These are phyloP conservation scores for Dasyurus viverrinus DNA, from an alignment of 2,113 vertebrate species.

Conservation along the genomic window DNA sequence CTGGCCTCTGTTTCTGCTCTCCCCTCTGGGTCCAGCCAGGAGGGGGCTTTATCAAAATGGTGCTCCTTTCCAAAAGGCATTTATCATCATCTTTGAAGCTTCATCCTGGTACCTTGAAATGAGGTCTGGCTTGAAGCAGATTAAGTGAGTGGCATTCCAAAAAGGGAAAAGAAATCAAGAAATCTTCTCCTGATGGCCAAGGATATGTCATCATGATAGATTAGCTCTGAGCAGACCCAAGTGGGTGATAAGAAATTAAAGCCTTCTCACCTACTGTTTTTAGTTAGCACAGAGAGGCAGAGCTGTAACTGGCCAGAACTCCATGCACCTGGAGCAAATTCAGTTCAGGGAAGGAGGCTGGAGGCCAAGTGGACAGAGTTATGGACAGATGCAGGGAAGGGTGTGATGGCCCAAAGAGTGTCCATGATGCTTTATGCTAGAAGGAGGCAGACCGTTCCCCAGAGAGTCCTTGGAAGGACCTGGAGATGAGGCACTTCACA, in stretches of 20 bases:
- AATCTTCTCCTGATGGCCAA: slow-evolving; percentile 66
- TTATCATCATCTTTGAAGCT: slow-evolving; percentile 77
- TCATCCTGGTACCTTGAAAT: slow-evolving; percentile 59
- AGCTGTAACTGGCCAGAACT: neutral
- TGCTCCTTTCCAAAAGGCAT: slow-evolving; percentile 80
- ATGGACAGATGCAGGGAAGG: neutral
- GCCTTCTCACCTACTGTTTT: slow-evolving; percentile 76
- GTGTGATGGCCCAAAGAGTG: neutral
- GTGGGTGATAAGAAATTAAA: slow-evolving; percentile 81
- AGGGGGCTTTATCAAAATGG: slow-evolving; percentile 80
- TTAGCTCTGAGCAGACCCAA: slow-evolving; percentile 75
- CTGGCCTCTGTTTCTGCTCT: slow-evolving; percentile 64
- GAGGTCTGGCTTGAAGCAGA: slow-evolving; percentile 72
- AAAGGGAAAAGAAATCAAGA: slow-evolving; percentile 19
- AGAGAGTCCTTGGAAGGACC: neutral
- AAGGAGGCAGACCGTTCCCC: neutral
- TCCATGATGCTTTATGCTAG: neutral
- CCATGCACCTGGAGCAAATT: neutral
- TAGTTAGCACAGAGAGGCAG: slow-evolving; percentile 16
- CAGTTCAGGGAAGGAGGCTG: neutral
- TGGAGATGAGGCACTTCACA: neutral
- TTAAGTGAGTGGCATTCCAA: slow-evolving; percentile 69
- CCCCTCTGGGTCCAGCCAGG: slow-evolving; percentile 71
- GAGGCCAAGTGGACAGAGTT: neutral
- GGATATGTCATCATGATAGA: slow-evolving; percentile 82